Conservation (phyloP, 1,140 invertebrate species). For the Belonocnema kinseyi region DNA sequence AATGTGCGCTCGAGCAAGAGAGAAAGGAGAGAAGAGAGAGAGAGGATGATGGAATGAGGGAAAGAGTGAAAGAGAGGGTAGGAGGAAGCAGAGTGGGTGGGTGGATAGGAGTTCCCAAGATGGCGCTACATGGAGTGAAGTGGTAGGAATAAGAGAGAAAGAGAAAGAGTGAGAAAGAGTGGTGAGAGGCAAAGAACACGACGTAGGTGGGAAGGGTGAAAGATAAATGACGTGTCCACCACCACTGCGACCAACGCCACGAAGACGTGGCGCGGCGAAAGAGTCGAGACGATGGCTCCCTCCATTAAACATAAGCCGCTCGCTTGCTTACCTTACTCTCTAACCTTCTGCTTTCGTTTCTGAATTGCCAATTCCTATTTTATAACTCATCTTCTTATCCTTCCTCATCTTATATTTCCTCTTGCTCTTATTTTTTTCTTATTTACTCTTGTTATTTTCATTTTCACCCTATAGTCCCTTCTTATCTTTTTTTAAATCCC, state of each 20-base stretch:
- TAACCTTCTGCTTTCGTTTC: slow-evolving; percentile 49
- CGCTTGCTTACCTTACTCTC: slow-evolving; percentile 55
- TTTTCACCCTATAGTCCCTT: background rate
- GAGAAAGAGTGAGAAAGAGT: slow-evolving; percentile 41
- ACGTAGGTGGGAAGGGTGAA: slow-evolving; percentile 67
- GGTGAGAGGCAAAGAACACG: slow-evolving; percentile 49
- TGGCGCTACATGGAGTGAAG: slow-evolving; percentile 53
- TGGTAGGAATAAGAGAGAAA: slow-evolving; percentile 41
- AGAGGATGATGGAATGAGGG: background rate
- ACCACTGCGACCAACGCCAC: slow-evolving; percentile 58
- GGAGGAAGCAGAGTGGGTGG: slow-evolving; percentile 44
- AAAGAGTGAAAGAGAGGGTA: background rate
- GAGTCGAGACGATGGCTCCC: slow-evolving; percentile 58
- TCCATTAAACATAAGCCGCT: slow-evolving; percentile 71
- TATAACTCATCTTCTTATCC: slow-evolving; percentile 33
- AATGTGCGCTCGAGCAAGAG: slow-evolving; percentile 30
- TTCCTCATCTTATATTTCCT: slow-evolving; percentile 27
- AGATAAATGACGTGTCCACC: slow-evolving; percentile 75
- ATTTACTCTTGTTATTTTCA: background rate
- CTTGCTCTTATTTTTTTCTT: slow-evolving; percentile 23
- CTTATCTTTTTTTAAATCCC: background rate
- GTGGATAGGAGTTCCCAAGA: slow-evolving; percentile 56
- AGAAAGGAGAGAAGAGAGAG: slow-evolving; percentile 5
- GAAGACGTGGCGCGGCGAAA: slow-evolving; percentile 60
- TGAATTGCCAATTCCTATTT: slow-evolving; percentile 15